Evolutionary conservation across 2,888 invertebrate species (phyloP).

Genomic region (Ophioninae sp.): DNA sequence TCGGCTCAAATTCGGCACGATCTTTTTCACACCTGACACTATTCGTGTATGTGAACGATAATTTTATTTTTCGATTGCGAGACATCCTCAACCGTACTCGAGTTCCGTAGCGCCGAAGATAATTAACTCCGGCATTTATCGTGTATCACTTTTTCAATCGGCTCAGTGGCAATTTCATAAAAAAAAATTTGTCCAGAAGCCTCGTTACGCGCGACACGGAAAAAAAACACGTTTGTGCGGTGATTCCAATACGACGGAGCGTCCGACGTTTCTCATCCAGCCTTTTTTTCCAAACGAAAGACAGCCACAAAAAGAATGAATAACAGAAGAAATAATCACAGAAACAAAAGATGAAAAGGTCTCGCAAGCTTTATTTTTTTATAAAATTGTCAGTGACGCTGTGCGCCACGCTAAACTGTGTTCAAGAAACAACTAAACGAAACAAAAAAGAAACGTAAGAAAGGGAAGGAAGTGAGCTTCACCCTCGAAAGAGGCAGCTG

Average conservation of each 20-base stretch:
- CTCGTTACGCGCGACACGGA: background rate
- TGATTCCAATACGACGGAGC: too few species aligned
- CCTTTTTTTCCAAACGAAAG: constrained; percentile 24
- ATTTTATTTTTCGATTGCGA: background rate
- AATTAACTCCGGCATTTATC: constrained; percentile 74
- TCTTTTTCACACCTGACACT: background rate
- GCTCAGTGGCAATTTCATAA: constrained; percentile 76
- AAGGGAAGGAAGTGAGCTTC: constrained; percentile 61
- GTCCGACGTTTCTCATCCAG: constrained; percentile 36
- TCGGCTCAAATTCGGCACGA: background rate
- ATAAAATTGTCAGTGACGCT: constrained; percentile 76
- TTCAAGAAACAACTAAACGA: constrained; percentile 74
- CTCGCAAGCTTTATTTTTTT: constrained; percentile 67
- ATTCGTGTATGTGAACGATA: background rate
- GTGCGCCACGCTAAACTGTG: constrained; percentile 80
- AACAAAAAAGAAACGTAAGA: constrained; percentile 17
- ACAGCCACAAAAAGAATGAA: constrained; percentile 10
- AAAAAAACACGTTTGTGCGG: constrained; percentile 20
- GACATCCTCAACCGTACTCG: background rate
- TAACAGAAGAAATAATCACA: constrained; percentile 6
- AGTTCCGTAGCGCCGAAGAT: constrained; percentile 59
- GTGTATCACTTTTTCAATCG: constrained; percentile 75
- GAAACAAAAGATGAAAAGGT: constrained; percentile 12
- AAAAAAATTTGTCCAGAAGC: constrained; percentile 53
- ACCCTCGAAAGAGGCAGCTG: constrained; percentile 70